These are phyloP conservation scores for Taeniopygia guttata DNA, from an alignment of 2,797 vertebrate species.

Conservation along the genomic window DNA sequence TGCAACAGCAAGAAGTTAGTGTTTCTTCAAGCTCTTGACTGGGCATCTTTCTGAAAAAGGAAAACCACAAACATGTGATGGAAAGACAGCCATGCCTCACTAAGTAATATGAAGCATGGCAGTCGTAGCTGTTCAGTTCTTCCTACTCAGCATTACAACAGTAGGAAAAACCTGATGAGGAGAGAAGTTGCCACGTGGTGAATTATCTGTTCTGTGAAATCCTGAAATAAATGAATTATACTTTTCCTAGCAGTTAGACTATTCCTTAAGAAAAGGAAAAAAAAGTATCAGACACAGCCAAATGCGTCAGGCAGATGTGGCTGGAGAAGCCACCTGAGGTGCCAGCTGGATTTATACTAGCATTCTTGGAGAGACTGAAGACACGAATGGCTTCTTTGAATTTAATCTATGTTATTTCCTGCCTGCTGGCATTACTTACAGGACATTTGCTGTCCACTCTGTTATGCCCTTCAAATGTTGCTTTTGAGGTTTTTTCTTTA, in stretches of 20 bases:
- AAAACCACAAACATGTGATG: background rate
- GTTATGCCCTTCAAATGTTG: background rate
- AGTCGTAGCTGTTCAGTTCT: background rate
- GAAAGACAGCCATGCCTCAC: background rate
- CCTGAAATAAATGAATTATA: conserved; percentile 60
- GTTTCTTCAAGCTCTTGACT: background rate
- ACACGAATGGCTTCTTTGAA: conserved; percentile 68
- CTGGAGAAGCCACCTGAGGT: conserved; percentile 67
- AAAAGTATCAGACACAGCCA: conserved; percentile 26
- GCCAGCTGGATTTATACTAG: conserved; percentile 72
- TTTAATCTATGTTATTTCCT: conserved; percentile 70
- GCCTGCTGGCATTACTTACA: conserved; percentile 15
- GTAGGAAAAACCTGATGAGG: conserved; percentile 28
- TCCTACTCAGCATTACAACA: conserved; percentile 4
- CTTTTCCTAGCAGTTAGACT: conserved; percentile 49
- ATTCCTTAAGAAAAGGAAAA: background rate
- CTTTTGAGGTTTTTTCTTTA: background rate
- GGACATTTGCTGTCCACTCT: conserved; percentile 40
- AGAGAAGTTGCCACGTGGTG: conserved; percentile 58
- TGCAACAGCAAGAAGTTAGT: background rate
- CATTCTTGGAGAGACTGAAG: conserved; percentile 64
- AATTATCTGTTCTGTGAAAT: conserved; percentile 59
- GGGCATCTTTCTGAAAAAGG: background rate
- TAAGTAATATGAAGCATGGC: background rate
- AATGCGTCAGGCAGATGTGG: conserved; percentile 74